Evolutionary conservation across 2,113 vertebrate species (phyloP).

Genomic region (Gopherus flavomarginatus): DNA sequence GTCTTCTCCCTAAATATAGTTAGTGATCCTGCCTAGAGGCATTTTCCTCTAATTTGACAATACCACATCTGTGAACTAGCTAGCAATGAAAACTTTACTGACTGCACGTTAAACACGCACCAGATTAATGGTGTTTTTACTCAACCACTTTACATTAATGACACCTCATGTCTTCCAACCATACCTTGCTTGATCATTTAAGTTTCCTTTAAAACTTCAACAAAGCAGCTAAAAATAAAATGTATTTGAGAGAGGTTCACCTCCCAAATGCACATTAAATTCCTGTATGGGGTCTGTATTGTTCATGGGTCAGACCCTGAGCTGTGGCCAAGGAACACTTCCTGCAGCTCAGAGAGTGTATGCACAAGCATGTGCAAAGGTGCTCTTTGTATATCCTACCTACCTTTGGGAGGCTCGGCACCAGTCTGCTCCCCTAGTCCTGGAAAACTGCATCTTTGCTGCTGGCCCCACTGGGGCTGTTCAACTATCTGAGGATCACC

Average conservation of each 20-base stretch:
- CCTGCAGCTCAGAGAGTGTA: background rate
- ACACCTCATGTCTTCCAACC: conserved; percentile 14
- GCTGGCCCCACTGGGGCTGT: background rate
- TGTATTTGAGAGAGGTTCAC: background rate
- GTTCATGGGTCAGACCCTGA: rapidly evolving
- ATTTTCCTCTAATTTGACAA: conserved; percentile 73
- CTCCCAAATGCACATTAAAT: background rate
- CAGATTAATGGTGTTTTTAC: background rate
- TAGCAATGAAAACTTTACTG: conserved; percentile 67
- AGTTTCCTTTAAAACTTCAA: background rate
- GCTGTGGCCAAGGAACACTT: background rate
- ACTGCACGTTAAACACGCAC: conserved; percentile 8
- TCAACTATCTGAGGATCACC: background rate
- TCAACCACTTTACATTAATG: background rate
- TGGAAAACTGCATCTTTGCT: background rate
- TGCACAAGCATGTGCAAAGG: background rate
- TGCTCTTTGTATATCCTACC: background rate
- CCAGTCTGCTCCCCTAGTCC: background rate
- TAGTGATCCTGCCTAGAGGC: conserved; percentile 56
- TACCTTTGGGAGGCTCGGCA: background rate
- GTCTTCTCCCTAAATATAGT: conserved; percentile 71
- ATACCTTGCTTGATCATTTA: background rate
- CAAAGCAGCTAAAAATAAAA: background rate
- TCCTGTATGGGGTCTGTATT: rapidly evolving
- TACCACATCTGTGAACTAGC: conserved; percentile 57